Base-by-base conservation (phyloP, 1,140 invertebrate genomes). In the Pteromalus puparum region DNA sequence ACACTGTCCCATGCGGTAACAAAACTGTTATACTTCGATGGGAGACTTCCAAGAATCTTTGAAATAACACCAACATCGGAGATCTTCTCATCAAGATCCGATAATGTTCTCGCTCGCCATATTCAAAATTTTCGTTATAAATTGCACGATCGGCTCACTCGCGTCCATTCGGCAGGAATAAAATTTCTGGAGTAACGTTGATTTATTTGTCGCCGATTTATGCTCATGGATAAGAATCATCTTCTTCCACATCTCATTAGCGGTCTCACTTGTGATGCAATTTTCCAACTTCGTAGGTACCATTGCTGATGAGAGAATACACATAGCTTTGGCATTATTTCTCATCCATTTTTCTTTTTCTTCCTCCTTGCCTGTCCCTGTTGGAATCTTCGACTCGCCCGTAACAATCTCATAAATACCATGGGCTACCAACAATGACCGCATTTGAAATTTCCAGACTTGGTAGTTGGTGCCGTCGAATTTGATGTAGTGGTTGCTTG, bases 1-100 rank as follows among this genome's bases (percentile, higher is more conserved):
- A 87, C 84, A 68, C 85, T 88, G 24, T 88, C 85, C 86, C 85
- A 88, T 9, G 85, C 83, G n/a, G 76, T 83, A 48, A 85, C 72
- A 7, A 88, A 80, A 12, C 70, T 72, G 15, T 70, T 68, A 53
- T 77, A 86, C 24, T 79, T 84, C 34, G 85, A 0, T 6, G 81
- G 75, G 4, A 88, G 77, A 34, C 75, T 82, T 9, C 30, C 80
- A 24, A 87, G 70, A 12, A 89, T 86, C 24, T 86, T 86, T 2
- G 84, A 86, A 72, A 87, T 87, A 2, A 89, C 70, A 12, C 85
- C 76, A 3, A n/a, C 30, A 21, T 84, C 81, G 12, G 85, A 84
- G 15, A 86, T 77, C 34, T 77, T 61, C 84, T 73, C 81, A 24
- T 84, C 86, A 1, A 88, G 61, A n/a, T 87, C 82, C 48, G 13